Evolutionary conservation across 2,113 vertebrate species (phyloP).

Genomic region (Enhydra lutris): DNA sequence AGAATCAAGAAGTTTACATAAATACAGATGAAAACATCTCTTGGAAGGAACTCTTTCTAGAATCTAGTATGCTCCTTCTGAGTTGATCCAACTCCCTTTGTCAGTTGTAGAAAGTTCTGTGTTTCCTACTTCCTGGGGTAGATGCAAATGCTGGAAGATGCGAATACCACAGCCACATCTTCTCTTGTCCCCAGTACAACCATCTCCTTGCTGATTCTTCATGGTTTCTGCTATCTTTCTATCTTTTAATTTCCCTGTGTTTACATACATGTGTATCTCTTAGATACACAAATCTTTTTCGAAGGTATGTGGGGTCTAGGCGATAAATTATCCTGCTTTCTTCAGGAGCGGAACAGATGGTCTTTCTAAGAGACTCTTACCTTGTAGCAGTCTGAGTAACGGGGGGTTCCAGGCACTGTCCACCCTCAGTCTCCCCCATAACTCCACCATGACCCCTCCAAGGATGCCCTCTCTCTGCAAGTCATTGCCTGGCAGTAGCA

Average conservation of each 20-base stretch:
- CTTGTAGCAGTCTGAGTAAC: neutral
- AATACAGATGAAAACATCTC: neutral
- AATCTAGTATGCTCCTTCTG: neutral
- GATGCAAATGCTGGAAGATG: neutral
- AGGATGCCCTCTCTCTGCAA: neutral
- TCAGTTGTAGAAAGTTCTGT: neutral
- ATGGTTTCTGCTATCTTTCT: neutral
- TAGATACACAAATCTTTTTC: neutral
- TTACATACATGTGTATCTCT: neutral
- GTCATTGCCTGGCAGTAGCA: neutral
- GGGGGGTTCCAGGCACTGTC: neutral
- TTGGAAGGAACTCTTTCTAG: neutral
- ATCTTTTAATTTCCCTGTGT: neutral
- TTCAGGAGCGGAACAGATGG: neutral
- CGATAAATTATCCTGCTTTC: neutral
- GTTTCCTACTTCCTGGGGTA: neutral
- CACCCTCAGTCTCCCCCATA: neutral
- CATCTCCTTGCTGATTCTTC: neutral
- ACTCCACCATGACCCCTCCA: neutral
- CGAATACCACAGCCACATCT: neutral
- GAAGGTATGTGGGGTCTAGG: neutral
- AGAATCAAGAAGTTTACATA: neutral
- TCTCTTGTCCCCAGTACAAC: neutral
- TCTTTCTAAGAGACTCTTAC: neutral
- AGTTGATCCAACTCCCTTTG: neutral